phyloP scores from a whole-genome alignment of 1,140 invertebrate species.

The Hyposmocoma kahamanoa region DNA sequence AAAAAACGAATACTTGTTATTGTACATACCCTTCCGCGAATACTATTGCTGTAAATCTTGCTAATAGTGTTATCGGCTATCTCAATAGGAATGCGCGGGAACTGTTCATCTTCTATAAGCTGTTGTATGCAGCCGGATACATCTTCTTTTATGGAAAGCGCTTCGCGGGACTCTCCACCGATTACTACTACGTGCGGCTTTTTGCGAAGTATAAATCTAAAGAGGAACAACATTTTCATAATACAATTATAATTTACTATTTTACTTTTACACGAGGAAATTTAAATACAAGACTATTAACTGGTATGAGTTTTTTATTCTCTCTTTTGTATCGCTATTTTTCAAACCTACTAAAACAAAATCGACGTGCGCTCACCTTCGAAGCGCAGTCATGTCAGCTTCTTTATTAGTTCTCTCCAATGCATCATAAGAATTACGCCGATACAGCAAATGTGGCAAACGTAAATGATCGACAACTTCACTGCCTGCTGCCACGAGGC shows the following conservation, averaged over 20 bases:
- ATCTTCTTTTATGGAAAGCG: constrained; percentile 90
- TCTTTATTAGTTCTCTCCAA: constrained; percentile 74
- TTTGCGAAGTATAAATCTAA: constrained; percentile 92
- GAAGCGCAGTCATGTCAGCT: constrained; percentile 86
- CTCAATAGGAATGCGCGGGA: constrained; percentile 91
- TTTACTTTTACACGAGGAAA: too few species aligned
- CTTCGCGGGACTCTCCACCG: constrained; percentile 92
- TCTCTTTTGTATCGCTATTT: too few species aligned
- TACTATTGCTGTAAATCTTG: constrained; percentile 92
- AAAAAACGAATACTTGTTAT: constrained; percentile 1
- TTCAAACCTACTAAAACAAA: too few species aligned
- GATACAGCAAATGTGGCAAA: constrained; percentile 88
- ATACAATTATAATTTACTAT: too few species aligned
- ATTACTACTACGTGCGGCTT: constrained; percentile 96
- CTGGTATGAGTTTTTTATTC: too few species aligned
- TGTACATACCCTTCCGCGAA: constrained; percentile 84
- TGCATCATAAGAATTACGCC: constrained; percentile 66
- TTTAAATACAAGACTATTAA: too few species aligned
- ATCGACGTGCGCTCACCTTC: constrained; percentile 72
- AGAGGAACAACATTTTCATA: constrained; percentile 49
- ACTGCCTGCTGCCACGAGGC: constrained; percentile 89
- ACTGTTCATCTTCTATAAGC: constrained; percentile 89
- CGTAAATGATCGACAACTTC: constrained; percentile 94
- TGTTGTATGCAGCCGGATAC: constrained; percentile 84
- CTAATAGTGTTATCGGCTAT: constrained; percentile 95